Evolutionary conservation across 2,888 invertebrate species (phyloP).

Genomic region (Frankliniella intonsa): DNA sequence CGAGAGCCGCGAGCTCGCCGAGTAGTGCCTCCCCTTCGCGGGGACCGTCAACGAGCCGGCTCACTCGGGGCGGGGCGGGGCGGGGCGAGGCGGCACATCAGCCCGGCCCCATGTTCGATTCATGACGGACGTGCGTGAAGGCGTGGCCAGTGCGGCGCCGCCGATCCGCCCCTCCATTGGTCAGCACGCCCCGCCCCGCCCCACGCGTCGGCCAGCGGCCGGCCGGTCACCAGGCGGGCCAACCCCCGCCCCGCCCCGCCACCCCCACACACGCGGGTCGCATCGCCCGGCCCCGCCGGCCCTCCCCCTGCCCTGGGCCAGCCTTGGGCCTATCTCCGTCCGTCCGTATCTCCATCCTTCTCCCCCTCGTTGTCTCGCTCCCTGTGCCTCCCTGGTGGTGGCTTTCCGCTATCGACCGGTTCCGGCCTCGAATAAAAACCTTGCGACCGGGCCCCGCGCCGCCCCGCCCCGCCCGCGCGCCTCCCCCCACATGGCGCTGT

Average conservation of each 20-base stretch:
- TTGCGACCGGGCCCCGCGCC: background rate
- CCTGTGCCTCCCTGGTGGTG: conserved; percentile 33
- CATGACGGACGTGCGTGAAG: background rate
- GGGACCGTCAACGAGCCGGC: background rate
- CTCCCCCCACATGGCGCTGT: background rate
- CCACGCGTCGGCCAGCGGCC: conserved; percentile 45
- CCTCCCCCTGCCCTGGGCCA: conserved; percentile 42
- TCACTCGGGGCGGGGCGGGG: background rate
- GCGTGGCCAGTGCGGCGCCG: conserved; percentile 31
- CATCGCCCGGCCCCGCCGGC: conserved; percentile 42
- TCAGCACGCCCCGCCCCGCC: conserved; percentile 48
- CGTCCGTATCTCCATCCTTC: conserved; percentile 36
- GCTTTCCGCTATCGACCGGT: conserved; percentile 31
- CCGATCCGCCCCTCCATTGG: conserved; percentile 43
- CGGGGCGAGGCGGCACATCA: background rate
- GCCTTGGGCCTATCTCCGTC: conserved; percentile 36
- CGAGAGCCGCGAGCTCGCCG: background rate
- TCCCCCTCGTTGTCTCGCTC: conserved; percentile 32
- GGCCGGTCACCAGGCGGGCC: conserved; percentile 40
- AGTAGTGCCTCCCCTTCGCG: background rate
- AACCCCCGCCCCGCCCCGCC: conserved; percentile 34
- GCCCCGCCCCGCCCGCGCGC: conserved; percentile 40
- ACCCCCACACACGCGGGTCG: conserved; percentile 35
- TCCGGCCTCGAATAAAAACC: conserved; percentile 1
- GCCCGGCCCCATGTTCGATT: conserved; percentile 31